Base-by-base conservation (phyloP, 2,113 vertebrate species). In the Mesembrinibis cayennensis region DNA sequence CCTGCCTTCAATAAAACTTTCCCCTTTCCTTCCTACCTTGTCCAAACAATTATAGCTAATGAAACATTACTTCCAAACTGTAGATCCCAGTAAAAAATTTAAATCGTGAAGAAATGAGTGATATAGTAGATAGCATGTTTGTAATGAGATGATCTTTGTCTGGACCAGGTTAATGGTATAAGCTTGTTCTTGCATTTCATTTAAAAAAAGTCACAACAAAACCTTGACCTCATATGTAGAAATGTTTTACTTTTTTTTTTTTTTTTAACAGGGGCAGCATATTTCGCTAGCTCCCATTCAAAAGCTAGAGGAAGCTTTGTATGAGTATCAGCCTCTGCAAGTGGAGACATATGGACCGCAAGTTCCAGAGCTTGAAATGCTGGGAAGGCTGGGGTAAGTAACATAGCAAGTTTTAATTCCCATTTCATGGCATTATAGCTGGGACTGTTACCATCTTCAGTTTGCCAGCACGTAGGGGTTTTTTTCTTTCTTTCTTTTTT, bases 331-430 rank as follows among this genome's bases (percentile, higher is more conserved):
- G 10, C 98, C 99, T 45, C 94, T 99, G 82, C 97, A 98, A 17
- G 97, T 99, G 80, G 98, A 99, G 95, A 99, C 98, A 10, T 98
- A 97, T 4, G 99, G 99, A 73, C 99, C 99, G 7, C 91, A 90
- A 8, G 98, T 99, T 90, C 99, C 99, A 82, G 98, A 99, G 52
- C 96, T 98, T 95, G 99, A 99, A 85, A 97, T 98, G 85, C 97
- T 99, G 65, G 98, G 98, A 95, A 98, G 97, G 97, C 97, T 98
- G 21, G 99, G 99, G 99, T 99, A 98, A 98, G 98, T 94, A 73
- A 80, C 42, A n/a, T 47, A 42, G 66, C 25, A 3, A 84, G 50
- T 66, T 97, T 96, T 91, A 81, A 92, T 95, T 87, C 70, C 79
- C 36, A 47, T 94, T 91, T 95, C 87, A 89, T 58, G 77, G 86